Evolutionary conservation across 2,797 vertebrate species (phyloP), one percentile per base, ranked within the genome.

Genomic region (Schizopygopsis pylzovi): DNA sequence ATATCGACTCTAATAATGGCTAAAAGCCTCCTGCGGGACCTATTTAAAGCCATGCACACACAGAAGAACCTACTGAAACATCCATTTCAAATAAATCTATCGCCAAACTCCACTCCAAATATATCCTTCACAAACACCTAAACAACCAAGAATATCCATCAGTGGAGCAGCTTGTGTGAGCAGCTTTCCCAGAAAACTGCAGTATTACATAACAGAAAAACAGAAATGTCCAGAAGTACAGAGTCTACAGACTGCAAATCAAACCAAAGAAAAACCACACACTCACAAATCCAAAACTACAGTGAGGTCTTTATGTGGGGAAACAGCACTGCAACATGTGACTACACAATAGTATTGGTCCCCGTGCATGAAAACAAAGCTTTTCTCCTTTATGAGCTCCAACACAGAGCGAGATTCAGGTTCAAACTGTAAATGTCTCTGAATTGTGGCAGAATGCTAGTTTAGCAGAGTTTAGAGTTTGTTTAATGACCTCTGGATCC

Each of bases 11-110:
- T 59, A 83, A 61, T 33, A 67, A 10, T 2, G 52, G 47, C 41
- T 87, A 76, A 85, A 85, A 85, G 79, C 67, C 22, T 87, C 73
- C 79, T 47, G 25, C 8, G 70, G 28, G 49, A 82, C 45, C 67
- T 82, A 71, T 65, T 78, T 75, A 56, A 39, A 78, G 41, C 76
- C 73, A 49, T 15, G 4, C 28, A 72, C n/a, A 63, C 28, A 47
- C 22, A 77, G 6, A 67, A 59, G 45, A 65, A 72, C 59, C 43
- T 25, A 82, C 59, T 10, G 11, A 47, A 20, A 47, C 25, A 59
- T 20, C 15, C 8, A 20, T 22, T 12, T 47, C 4, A 47, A 22
- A 65, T 12, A 28, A 65, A 45, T 63, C 13, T n/a, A 45, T 47
- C 41, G 9, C 6, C 33, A 61, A 61, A 25, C 37, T n/a, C 22